phyloP scores from a whole-genome alignment of 1,140 invertebrate species.

The Aphaenogaster floridana region DNA sequence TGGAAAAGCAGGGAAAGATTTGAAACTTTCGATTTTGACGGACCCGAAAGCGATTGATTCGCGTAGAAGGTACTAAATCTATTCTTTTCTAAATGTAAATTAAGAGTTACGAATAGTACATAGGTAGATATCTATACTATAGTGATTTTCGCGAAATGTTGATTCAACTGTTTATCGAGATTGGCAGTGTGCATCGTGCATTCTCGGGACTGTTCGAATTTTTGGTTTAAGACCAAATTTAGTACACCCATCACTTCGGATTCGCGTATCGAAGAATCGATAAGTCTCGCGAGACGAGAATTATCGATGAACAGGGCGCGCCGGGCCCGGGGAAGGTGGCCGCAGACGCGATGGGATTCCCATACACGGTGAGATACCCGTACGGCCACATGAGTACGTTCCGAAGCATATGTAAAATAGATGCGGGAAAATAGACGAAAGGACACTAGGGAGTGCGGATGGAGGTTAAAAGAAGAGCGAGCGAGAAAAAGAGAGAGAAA shows the following conservation, averaged over 20 bases:
- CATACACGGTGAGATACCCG: conserved; percentile 10
- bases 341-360: conserved; percentile 23
- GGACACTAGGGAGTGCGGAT: conserved; percentile 24
- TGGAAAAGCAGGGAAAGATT: not conserved
- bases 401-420: conserved; percentile 64
- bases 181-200: not conserved
- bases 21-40: not conserved
- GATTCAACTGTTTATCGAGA: not conserved
- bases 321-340: not conserved
- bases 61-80: not conserved
- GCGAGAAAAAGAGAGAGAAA: conserved; percentile 21
- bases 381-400: conserved; percentile 21
- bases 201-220: not conserved
- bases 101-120: not conserved
- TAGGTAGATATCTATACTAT: not conserved
- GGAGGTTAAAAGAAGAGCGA: conserved; percentile 49
- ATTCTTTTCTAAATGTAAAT: not conserved
- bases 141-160: not conserved
- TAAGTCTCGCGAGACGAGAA: conserved; percentile 52
- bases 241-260: conserved; percentile 22
- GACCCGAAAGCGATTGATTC: not conserved
- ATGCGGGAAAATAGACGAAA: conserved; percentile 63
- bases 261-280: conserved; percentile 52
- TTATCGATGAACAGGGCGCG: conserved; percentile 41
- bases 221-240: conserved; percentile 36